These are phyloP conservation scores for Drosophila fulvimacula DNA, from an alignment of 2,888 invertebrate species.

Conservation along the genomic window DNA sequence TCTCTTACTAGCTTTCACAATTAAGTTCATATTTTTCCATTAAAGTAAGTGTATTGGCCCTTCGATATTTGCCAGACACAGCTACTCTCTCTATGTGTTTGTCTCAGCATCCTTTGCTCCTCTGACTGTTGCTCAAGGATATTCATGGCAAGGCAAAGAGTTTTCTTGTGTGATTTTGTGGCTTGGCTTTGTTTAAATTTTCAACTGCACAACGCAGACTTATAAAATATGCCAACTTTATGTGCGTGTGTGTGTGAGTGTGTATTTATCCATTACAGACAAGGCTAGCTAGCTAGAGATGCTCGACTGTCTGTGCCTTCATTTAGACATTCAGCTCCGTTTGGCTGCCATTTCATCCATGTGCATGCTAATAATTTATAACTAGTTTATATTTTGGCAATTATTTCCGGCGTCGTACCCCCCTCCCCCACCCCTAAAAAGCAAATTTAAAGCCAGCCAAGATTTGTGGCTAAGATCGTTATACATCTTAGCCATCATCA, in stretches of 20 bases:
- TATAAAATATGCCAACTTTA: constrained; percentile 65
- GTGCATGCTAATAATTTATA: constrained; percentile 74
- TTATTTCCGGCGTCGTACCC: constrained; percentile 63
- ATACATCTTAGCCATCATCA: constrained; percentile 23
- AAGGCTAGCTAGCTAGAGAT: constrained; percentile 32
- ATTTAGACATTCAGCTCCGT: constrained; percentile 62
- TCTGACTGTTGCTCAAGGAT: constrained; percentile 48
- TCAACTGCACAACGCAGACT: constrained; percentile 56
- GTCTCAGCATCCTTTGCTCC: constrained; percentile 6
- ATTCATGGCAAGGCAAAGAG: constrained; percentile 44
- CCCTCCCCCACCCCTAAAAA: not conserved
- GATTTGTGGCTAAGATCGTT: constrained; percentile 43
- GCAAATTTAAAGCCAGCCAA: constrained; percentile 36
- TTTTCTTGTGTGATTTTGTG: constrained; percentile 56
- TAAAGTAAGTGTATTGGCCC: constrained; percentile 36
- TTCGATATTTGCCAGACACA: constrained; percentile 19
- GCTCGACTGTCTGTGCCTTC: constrained; percentile 49
- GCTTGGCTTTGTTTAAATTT: constrained; percentile 73
- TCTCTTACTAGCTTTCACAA: not conserved
- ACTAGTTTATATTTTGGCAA: constrained; percentile 80
- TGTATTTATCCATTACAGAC: constrained; percentile 59
- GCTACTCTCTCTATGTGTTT: not conserved
- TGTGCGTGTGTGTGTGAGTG: constrained; percentile 7
- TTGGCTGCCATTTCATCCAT: constrained; percentile 61
- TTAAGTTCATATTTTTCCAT: not conserved